Evolutionary conservation across 2,113 vertebrate genomes (phyloP).

Genomic region (Stegostoma tigrinum): DNA sequence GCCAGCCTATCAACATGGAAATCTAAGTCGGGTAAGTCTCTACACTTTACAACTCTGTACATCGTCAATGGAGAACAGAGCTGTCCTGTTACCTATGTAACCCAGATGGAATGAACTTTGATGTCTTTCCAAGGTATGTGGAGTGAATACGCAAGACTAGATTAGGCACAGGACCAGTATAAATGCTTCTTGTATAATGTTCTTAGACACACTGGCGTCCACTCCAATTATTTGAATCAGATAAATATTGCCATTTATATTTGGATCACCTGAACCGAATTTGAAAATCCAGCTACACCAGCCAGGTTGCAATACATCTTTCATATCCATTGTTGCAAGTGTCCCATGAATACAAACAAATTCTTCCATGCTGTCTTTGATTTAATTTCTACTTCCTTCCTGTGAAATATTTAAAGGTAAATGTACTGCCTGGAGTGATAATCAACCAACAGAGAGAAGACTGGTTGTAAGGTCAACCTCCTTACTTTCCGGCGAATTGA

Average conservation of each 20-base stretch:
- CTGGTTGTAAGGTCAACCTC: not conserved
- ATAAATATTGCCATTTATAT: slow-evolving; percentile 30
- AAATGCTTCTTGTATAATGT: slow-evolving; percentile 30
- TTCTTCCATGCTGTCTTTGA: not conserved
- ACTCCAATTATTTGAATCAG: slow-evolving; percentile 29
- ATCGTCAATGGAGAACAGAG: not conserved
- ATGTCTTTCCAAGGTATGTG: slow-evolving; percentile 7
- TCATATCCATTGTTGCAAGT: not conserved
- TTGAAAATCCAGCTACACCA: not conserved
- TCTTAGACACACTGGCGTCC: slow-evolving; percentile 27
- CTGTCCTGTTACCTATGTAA: slow-evolving; percentile 24
- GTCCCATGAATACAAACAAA: not conserved
- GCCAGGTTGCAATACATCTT: not conserved
- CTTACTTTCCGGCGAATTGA: not conserved
- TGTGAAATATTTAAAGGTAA: not conserved
- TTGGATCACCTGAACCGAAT: not conserved
- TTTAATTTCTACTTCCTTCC: not conserved
- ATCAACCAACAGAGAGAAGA: not conserved
- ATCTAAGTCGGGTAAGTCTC: not conserved
- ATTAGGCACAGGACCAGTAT: slow-evolving; percentile 8
- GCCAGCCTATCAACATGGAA: not conserved
- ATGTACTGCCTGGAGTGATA: not conserved
- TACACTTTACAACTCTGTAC: not conserved
- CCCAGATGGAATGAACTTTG: not conserved
- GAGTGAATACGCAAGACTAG: not conserved